Base-by-base conservation (phyloP, 2,113 vertebrate species). In the Zosterops borbonicus region DNA sequence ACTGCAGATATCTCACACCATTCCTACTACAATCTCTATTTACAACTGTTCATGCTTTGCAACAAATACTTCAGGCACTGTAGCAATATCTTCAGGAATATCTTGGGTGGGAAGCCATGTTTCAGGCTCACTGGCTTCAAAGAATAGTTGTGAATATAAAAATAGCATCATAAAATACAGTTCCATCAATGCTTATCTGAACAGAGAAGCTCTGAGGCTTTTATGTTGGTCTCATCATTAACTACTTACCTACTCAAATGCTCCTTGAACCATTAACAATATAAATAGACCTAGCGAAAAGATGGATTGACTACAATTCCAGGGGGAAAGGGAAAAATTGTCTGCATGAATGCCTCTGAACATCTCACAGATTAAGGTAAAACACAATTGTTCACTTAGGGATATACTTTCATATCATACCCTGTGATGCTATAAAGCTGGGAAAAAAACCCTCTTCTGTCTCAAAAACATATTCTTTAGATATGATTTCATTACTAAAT, bases 221-320 rank as follows among this genome's bases (percentile, higher is more conserved):
- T 96, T 92, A 82, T 75, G 35, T 85, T 83, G 67, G 27, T 44
- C 56, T 80, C 35, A 58, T 87, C 69, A 53, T 69, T 96, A 82
- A 74, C 65, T 58, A 62, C 28, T 74, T 90, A 49, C 23, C 23
- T 74, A 89, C 69, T 65, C 58, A 90, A 83, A 93, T 96, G 70
- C 46, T 95, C 56, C 31, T 83, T 94, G 93, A 96, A 89, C 83
- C 92, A 39, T 89, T 86, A 96, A 73, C 25, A 70, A 12, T 71
- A 94, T 31, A 89, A 95, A 85, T 4, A 16, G 90, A 91, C n/a
- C 13, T 47, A 85, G 28, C 75, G 71, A 92, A 79, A 55, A 95
- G 93, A 73, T 65, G 4, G 27, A 85, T 78, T 87, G n/a, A 69
- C 55, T 77, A 9, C 37, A 90, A 46, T 83, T 90, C 83, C 46